A percentile compares a stretch with the other conserved stretches of the same genome.
phyloP scores from a whole-genome alignment of 1,140 invertebrate genomes.

The Ostrea edulis region DNA sequence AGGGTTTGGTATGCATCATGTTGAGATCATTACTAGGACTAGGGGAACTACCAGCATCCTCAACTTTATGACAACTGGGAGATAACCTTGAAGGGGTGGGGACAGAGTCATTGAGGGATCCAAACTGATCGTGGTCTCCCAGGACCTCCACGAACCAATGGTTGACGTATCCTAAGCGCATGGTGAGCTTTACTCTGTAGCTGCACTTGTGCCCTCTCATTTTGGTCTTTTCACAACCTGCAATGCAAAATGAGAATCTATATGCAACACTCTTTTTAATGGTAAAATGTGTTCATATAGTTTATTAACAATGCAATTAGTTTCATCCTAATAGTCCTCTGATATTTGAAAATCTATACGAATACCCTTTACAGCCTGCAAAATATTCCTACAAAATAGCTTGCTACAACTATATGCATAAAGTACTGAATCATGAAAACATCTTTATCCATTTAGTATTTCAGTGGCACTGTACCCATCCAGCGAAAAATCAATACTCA shows the following conservation, averaged over 20 bases:
- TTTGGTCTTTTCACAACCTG: conserved; percentile 75
- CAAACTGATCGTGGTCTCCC: conserved; percentile 70
- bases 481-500: conserved; percentile 22
- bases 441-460: conserved; percentile 30
- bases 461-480: neutral
- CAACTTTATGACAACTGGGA: conserved; percentile 29
- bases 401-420: neutral
- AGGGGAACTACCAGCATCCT: neutral
- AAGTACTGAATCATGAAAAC: conserved; percentile 8
- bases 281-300: neutral
- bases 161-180: conserved; percentile 75
- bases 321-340: neutral
- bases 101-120: conserved; percentile 41
- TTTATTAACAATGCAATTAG: neutral
- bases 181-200: conserved; percentile 74
- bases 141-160: conserved; percentile 76
- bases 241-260: conserved; percentile 44
- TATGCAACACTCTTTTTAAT: neutral
- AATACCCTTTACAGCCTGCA: neutral
- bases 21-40: conserved; percentile 41
- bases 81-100: conserved; percentile 51
- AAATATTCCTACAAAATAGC: neutral
- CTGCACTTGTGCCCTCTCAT: conserved; percentile 75
- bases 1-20: conserved; percentile 21
- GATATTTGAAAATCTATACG: neutral